Evolutionary conservation across 2,888 invertebrate species (phyloP).

Genomic region (Tenodera sinensis): DNA sequence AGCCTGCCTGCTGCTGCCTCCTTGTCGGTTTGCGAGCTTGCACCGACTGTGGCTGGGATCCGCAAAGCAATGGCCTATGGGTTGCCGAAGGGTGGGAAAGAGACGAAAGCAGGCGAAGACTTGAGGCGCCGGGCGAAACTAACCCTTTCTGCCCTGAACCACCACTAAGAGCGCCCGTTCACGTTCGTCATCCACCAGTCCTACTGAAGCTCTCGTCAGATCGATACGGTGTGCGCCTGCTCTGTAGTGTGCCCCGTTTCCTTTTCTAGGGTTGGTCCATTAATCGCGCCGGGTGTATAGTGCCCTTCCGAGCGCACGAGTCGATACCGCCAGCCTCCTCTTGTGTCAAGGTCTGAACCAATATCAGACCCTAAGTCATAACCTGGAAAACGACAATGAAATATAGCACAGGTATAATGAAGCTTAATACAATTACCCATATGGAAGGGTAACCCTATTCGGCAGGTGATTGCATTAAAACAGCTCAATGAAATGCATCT

Average conservation of each 20-base stretch:
- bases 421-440: no score
- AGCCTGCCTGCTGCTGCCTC: background rate
- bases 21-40: background rate
- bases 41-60: background rate
- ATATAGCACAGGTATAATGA: no score
- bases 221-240: background rate
- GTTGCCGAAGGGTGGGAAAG: background rate
- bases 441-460: no score
- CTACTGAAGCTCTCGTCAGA: background rate
- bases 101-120: background rate
- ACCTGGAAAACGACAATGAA: background rate
- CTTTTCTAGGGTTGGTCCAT: constrained; percentile 7
- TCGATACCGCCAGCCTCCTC: background rate
- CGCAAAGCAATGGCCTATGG: background rate
- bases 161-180: background rate
- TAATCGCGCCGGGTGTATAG: background rate
- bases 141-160: background rate
- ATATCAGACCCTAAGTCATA: background rate
- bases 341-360: background rate
- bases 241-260: background rate
- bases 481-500: no score
- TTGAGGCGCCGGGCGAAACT: constrained; percentile 4
- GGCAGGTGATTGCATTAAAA: no score
- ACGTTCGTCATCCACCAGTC: background rate
- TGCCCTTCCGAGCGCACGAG: background rate